Evolutionary conservation across 1,140 invertebrate genomes (phyloP).

Genomic region (Ericerus pela): DNA sequence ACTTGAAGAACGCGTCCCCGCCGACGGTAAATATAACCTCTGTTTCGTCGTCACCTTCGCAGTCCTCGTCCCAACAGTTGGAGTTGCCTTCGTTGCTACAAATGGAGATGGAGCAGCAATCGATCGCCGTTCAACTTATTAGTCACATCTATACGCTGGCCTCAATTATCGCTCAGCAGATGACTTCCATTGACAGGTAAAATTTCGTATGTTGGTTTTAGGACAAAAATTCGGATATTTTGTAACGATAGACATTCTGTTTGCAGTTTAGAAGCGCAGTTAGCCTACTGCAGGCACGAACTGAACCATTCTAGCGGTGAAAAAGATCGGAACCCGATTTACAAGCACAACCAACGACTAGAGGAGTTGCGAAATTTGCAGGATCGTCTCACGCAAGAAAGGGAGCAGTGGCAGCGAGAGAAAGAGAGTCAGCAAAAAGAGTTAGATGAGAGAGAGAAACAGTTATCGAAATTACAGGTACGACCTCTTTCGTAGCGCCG

Average conservation of each 20-base stretch:
- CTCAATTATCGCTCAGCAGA: constrained; percentile 67
- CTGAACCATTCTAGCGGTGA: not conserved
- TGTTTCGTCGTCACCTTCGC: not conserved
- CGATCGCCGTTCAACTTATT: constrained; percentile 54
- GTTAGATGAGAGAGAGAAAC: constrained; percentile 45
- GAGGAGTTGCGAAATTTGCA: constrained; percentile 57
- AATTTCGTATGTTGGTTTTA: not conserved
- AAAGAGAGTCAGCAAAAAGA: constrained; percentile 45
- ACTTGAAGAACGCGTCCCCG: not conserved
- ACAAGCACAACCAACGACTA: constrained; percentile 53
- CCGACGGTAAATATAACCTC: not conserved
- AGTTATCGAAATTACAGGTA: constrained; percentile 40
- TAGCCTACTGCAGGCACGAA: constrained; percentile 28
- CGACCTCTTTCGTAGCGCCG: too few species aligned
- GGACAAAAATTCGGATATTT: not conserved
- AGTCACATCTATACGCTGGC: constrained; percentile 67
- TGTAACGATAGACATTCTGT: constrained; percentile 2
- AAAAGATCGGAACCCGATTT: constrained; percentile 35
- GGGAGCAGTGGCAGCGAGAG: constrained; percentile 53
- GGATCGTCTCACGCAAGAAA: constrained; percentile 61
- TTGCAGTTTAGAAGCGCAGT: constrained; percentile 44
- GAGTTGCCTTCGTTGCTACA: constrained; percentile 32
- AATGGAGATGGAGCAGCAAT: constrained; percentile 44
- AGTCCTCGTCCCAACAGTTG: constrained; percentile 6
- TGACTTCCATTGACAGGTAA: constrained; percentile 66